A percentile compares a stretch with the other conserved stretches of the same genome.
Conservation (phyloP, 1,140 invertebrate genomes). For the Heliconius hermathena region DNA sequence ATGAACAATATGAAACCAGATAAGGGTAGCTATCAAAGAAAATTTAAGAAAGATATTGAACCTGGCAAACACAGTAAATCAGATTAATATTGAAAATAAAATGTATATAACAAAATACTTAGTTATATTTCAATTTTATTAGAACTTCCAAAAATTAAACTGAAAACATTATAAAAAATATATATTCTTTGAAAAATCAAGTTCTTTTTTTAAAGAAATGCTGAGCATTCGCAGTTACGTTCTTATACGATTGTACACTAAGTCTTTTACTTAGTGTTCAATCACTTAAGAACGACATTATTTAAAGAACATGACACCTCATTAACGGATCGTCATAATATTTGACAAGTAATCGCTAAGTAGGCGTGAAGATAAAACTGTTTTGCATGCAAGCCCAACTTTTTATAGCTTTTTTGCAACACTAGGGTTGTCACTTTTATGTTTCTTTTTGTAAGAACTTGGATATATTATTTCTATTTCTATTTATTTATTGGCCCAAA, state of each 20-base stretch:
- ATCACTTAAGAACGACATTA: neutral
- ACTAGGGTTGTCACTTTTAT: slow-evolving; percentile 21
- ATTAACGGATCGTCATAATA: slow-evolving; percentile 31
- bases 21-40: slow-evolving; percentile 49
- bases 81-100: neutral
- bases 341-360: slow-evolving; percentile 30
- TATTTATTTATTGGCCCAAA: no score
- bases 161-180: no score
- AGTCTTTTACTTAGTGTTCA: neutral
- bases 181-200: no score
- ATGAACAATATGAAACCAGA: slow-evolving; percentile 33
- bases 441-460: neutral
- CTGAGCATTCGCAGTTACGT: neutral
- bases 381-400: slow-evolving; percentile 34
- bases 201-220: no score
- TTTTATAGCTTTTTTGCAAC: slow-evolving; percentile 34
- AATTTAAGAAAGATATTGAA: slow-evolving; percentile 39
- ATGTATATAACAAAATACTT: neutral
- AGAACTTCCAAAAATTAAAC: no score
- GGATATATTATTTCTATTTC: no score
- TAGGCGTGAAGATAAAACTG: slow-evolving; percentile 30
- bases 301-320: slow-evolving; percentile 23
- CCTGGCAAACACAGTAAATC: neutral
- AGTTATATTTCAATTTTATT: no score
- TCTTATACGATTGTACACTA: no score